Percentiles rank a stretch among this genome's conserved stretches.
Conservation (phyloP, 2,113 vertebrate species). For the Alouatta palliata region DNA sequence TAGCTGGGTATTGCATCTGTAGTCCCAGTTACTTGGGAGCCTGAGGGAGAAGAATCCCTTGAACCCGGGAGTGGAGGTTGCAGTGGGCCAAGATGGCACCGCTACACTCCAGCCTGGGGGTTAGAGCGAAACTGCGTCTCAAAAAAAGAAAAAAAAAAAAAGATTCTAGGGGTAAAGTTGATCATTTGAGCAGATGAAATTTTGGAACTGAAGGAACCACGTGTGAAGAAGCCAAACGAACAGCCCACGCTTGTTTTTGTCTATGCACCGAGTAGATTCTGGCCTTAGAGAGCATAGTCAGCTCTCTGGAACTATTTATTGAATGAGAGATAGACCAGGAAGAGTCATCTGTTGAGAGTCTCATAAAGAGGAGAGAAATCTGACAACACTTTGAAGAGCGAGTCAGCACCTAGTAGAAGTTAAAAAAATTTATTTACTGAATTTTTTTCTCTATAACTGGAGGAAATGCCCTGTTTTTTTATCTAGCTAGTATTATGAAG, state of each 20-base stretch:
- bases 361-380: background rate
- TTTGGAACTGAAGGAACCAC: background rate
- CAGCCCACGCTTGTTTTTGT: background rate
- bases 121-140: no score
- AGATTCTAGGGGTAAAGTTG: background rate
- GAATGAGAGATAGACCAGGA: background rate
- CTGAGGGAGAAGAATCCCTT: no score
- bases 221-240: background rate
- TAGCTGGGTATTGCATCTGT: no score
- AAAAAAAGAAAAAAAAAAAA: no score
- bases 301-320: background rate
- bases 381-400: background rate
- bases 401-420: background rate
- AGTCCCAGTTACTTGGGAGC: no score
- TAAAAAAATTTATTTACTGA: background rate
- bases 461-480: conserved; percentile 27
- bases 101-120: no score
- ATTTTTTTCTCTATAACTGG: background rate
- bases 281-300: background rate
- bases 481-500: background rate
- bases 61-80: no score
- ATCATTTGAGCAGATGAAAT: background rate
- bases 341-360: background rate
- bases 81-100: no score
- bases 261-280: background rate